Evolutionary conservation across 2,888 invertebrate genomes (phyloP).

Genomic region (Leptura quadrifasciata): DNA sequence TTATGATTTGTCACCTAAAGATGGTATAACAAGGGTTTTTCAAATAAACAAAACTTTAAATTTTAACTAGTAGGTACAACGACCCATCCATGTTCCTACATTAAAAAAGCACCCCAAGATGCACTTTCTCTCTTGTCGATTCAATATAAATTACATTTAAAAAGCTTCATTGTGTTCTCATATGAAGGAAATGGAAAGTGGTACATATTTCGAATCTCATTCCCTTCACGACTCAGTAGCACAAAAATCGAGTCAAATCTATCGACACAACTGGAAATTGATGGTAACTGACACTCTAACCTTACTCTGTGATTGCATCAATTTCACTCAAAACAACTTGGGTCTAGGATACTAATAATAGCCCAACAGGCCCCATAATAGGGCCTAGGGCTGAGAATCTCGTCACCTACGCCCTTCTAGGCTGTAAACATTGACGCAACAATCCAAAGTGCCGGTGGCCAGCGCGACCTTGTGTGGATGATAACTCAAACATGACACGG

Average conservation of each 20-base stretch:
- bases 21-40: too few relatives aligned
- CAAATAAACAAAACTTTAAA: too few relatives aligned
- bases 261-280: background rate
- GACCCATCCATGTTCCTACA: too few relatives aligned
- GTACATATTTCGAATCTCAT: background rate
- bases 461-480: conserved; percentile 91
- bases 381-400: conserved; percentile 74
- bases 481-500: conserved; percentile 91
- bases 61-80: too few relatives aligned
- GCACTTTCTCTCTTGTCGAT: background rate
- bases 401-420: conserved; percentile 83
- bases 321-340: conserved; percentile 16
- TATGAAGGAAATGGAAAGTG: background rate
- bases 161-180: background rate
- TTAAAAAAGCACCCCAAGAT: background rate
- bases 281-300: background rate
- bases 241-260: background rate
- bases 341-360: conserved; percentile 54
- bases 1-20: too few relatives aligned
- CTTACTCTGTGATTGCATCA: conserved; percentile 21
- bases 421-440: conserved; percentile 88
- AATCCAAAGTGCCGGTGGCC: conserved; percentile 92
- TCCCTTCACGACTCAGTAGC: background rate
- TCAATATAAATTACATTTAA: background rate
- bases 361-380: conserved; percentile 68